Evolutionary conservation across 2,113 vertebrate species (phyloP), one percentile per base, ranked within the genome.

Genomic region (Hydrochoerus hydrochaeris): DNA sequence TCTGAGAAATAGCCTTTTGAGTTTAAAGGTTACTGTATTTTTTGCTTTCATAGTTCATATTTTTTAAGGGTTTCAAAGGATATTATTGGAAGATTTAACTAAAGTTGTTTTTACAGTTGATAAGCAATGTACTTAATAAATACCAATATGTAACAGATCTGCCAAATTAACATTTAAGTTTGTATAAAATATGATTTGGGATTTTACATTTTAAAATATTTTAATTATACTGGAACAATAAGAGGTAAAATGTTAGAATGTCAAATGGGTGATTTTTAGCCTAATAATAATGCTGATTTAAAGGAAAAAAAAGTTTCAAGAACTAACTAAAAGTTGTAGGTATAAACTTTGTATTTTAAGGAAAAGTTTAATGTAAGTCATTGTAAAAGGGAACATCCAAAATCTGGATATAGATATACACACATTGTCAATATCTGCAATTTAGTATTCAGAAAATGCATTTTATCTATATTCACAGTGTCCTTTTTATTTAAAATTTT

Each of bases 401-500:
- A 54, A 69, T 24, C 14, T 22, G 7, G 1, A n/a, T 88, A 78
- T 87, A 44, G 32, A 20, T 60, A 77, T 8, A 8, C 28, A 35
- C 19, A 54, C 10, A 54, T 63, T 46, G 13, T 58, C 38, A 41
- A 12, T 44, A 38, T 44, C 22, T 84, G 19, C 7, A 20, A 38
- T 54, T 96, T 88, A 60, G 44, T 93, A 65, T 78, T 90, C 41
- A 94, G 49, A 83, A 91, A 71, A 57, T 32, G 57, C 9, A 11
- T 77, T 95, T 71, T 94, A 35, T 69, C 44, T 85, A 17, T 54
- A 49, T 16, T 67, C 17, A 2, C 19, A n/a, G 9, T 7, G 5
- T 22, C 46, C 57, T 91, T 93, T 87, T 44, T 54, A 38, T 58
- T 80, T 90, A 87, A 62, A 4, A n/a, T 35, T 94, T 91, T 52